Conservation (phyloP, 1,140 invertebrate species). For the Sesamia nonagrioides region DNA sequence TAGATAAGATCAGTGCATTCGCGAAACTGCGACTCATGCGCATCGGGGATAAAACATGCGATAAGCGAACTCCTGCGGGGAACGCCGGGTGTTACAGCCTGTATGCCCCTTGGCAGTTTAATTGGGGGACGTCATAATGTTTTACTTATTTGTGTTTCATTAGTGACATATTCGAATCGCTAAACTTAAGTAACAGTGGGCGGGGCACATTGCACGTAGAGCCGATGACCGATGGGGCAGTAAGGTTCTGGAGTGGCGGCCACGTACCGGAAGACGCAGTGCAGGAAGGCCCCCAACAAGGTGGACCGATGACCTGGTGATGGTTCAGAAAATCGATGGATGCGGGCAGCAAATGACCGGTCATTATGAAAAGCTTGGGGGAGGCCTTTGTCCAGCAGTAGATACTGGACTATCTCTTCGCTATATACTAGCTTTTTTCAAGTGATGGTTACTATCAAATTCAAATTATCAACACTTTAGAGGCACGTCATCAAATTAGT, state of each 20-base stretch:
- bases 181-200: no score
- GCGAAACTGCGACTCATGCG: slow-evolving; percentile 75
- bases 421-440: background rate
- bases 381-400: no score
- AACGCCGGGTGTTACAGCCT: slow-evolving; percentile 52
- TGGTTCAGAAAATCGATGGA: no score
- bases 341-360: no score
- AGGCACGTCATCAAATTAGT: slow-evolving; percentile 32
- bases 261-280: no score
- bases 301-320: no score
- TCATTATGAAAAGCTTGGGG: no score
- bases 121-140: slow-evolving; percentile 74
- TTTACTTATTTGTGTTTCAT: slow-evolving; percentile 51
- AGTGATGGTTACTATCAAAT: slow-evolving; percentile 52
- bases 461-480: slow-evolving; percentile 64
- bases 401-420: background rate
- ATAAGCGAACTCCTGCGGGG: slow-evolving; percentile 61
- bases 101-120: slow-evolving; percentile 67
- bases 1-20: slow-evolving; percentile 71
- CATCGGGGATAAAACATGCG: slow-evolving; percentile 6
- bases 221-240: no score
- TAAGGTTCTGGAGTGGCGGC: no score
- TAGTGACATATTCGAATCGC: slow-evolving; percentile 15
- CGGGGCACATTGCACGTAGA: no score
- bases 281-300: no score